These are phyloP conservation scores for Drosophila helvetica DNA, from an alignment of 2,888 invertebrate species.

Conservation along the genomic window DNA sequence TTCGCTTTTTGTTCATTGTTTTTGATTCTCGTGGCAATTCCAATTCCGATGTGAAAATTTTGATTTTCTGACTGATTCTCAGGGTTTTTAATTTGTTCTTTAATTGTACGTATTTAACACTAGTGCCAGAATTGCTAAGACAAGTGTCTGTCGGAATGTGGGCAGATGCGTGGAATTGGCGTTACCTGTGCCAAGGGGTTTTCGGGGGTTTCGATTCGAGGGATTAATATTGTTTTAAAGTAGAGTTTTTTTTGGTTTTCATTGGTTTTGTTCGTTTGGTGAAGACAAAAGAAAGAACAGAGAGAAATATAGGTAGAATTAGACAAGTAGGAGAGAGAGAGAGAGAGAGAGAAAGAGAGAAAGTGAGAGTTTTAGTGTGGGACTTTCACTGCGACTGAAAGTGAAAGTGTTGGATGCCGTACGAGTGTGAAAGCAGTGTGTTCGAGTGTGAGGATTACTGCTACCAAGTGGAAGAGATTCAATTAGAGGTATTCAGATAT, in stretches of 20 bases:
- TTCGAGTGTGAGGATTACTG: slow-evolving; percentile 11
- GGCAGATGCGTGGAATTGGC: slow-evolving; percentile 82
- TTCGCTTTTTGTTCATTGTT: slow-evolving; percentile 54
- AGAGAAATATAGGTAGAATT: slow-evolving; percentile 57
- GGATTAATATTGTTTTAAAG: slow-evolving; percentile 9
- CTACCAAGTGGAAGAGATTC: not conserved
- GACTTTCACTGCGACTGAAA: slow-evolving; percentile 36
- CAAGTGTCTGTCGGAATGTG: slow-evolving; percentile 82
- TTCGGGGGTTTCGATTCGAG: slow-evolving; percentile 26
- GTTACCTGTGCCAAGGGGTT: slow-evolving; percentile 77
- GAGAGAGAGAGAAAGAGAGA: slow-evolving; percentile 67
- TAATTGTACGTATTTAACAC: slow-evolving; percentile 69
- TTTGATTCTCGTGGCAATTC: slow-evolving; percentile 71
- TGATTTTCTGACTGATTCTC: slow-evolving; percentile 28
- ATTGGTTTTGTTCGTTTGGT: slow-evolving; percentile 39
- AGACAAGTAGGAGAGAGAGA: slow-evolving; percentile 66
- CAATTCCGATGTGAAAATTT: slow-evolving; percentile 61
- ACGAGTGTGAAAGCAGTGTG: slow-evolving; percentile 7
- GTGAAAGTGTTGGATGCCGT: slow-evolving; percentile 32
- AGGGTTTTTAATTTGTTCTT: slow-evolving; percentile 34
- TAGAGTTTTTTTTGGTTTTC: slow-evolving; percentile 30
- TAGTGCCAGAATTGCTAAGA: slow-evolving; percentile 82
- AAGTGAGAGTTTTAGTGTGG: slow-evolving; percentile 63
- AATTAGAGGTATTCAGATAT: not conserved
- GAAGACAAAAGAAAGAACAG: slow-evolving; percentile 67